Base-by-base conservation (phyloP, 2,888 invertebrate species). In the Agriopis aurantiaria region DNA sequence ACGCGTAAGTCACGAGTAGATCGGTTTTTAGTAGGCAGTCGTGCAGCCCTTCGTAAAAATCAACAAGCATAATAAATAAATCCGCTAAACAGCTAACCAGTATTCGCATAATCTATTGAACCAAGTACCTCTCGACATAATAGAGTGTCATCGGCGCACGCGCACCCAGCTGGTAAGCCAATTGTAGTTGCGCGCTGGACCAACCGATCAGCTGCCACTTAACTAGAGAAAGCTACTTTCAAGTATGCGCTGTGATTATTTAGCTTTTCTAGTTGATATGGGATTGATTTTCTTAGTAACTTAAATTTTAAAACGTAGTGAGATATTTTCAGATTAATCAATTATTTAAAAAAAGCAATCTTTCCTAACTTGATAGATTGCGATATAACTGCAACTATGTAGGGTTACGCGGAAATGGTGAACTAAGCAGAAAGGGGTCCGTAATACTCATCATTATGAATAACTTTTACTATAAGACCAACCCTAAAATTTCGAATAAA, bases 111-210 rank as follows among this genome's bases (percentile, higher is more conserved):
- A 87, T 88, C 88, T 87, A 88, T 66, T 70, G 83, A 79, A 69
- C 78, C 80, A 80, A 85, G 82, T 58, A 82, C 85, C 85, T 82
- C 92, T 92, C 88, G 85, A 90, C 86, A 90, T 92, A 92, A 93
- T 92, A 82, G 90, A 91, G 90, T 84, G 89, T 77, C 82, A 82
- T 78, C 79, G 79, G 82, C 85, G 86, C 87, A 74, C 76, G 82
- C 85, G 85, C 86, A 82, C 82, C 80, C 81, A 87, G 87, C 89
- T 85, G 75, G 80, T 89, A 90, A 91, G 76, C 84, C 89, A 75
- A 90, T 91, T 93, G 90, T 91, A 84, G 83, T 84, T 83, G 83
- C 80, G 76, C 80, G 75, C 75, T 76, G 79, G 79, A 78, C 79
- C 73, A 75, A 57, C 41, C 71, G 79, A 88, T 91, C 91, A 90